A percentile compares a stretch with the other conserved stretches of the same genome.
These are phyloP conservation scores for Merops nubicus DNA, from an alignment of 2,113 vertebrate species.

Conservation along the genomic window DNA sequence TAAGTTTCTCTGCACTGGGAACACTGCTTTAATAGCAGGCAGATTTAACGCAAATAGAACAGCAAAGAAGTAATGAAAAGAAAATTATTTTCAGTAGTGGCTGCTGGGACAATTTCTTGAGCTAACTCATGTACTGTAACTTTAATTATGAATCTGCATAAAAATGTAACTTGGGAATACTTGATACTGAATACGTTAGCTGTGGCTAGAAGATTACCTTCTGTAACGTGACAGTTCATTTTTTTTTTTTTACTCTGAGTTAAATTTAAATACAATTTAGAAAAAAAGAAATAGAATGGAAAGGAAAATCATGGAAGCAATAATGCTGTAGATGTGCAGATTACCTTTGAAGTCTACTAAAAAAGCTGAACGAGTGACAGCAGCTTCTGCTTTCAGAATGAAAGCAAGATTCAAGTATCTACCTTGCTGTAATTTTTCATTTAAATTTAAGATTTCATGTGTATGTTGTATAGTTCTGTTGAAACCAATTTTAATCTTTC, in stretches of 20 bases:
- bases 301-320: background rate
- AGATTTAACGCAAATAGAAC: background rate
- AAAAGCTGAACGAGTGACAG: background rate
- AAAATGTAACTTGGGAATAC: slow-evolving; percentile 15
- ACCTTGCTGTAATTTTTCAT: background rate
- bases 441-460: background rate
- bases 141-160: slow-evolving; percentile 34
- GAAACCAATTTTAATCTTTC: background rate
- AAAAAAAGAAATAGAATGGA: background rate
- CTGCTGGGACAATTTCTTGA: slow-evolving; percentile 12
- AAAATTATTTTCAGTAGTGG: background rate
- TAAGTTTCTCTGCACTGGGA: background rate
- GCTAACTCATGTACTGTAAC: slow-evolving; percentile 6
- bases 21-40: background rate
- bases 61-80: background rate
- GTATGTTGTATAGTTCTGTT: background rate
- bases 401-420: background rate
- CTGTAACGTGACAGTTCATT: background rate
- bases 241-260: background rate
- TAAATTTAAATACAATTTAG: slow-evolving; percentile 14
- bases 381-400: background rate
- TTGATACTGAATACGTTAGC: background rate
- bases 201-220: background rate
- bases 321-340: background rate
- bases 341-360: background rate